Evolutionary conservation across 1,140 invertebrate genomes (phyloP).

Genomic region (Helicoverpa zea): DNA sequence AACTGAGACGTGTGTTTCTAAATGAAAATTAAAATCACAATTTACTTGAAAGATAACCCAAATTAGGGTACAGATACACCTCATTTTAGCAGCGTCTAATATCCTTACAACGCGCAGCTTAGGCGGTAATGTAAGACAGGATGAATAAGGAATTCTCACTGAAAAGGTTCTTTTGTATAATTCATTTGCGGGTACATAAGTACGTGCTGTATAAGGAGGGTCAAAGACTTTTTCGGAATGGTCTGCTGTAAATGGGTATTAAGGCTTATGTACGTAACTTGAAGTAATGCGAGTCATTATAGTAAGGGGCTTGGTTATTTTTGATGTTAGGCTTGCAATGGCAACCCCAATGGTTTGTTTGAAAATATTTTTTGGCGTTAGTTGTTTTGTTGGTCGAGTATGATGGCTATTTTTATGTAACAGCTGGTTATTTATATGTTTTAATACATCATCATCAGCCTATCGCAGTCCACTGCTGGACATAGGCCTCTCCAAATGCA

Average conservation of each 20-base stretch:
- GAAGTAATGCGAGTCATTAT: constrained; percentile 22
- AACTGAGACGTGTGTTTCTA: neutral
- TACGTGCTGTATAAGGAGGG: constrained; percentile 36
- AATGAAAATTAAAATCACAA: neutral
- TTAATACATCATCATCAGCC: too few relatives aligned
- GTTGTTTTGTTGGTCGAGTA: too few relatives aligned
- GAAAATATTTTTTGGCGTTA: too few relatives aligned
- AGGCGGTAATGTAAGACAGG: constrained; percentile 36
- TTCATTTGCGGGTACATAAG: constrained; percentile 45
- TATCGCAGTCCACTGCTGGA: too few relatives aligned
- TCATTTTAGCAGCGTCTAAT: constrained; percentile 10
- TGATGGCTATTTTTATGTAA: too few relatives aligned
- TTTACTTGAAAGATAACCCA: neutral
- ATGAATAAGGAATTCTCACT: constrained; percentile 42
- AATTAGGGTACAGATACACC: constrained; percentile 13
- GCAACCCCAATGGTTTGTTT: neutral
- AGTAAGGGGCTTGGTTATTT: neutral
- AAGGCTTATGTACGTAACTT: constrained; percentile 8
- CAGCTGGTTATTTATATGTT: too few relatives aligned
- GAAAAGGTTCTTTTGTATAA: constrained; percentile 47
- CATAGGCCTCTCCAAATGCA: too few relatives aligned
- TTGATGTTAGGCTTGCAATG: neutral
- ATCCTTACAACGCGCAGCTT: constrained; percentile 26
- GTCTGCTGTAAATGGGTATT: constrained; percentile 14
- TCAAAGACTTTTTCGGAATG: constrained; percentile 32